Conservation (phyloP, 2,797 vertebrate genomes). For the Linurgus olivaceus region DNA sequence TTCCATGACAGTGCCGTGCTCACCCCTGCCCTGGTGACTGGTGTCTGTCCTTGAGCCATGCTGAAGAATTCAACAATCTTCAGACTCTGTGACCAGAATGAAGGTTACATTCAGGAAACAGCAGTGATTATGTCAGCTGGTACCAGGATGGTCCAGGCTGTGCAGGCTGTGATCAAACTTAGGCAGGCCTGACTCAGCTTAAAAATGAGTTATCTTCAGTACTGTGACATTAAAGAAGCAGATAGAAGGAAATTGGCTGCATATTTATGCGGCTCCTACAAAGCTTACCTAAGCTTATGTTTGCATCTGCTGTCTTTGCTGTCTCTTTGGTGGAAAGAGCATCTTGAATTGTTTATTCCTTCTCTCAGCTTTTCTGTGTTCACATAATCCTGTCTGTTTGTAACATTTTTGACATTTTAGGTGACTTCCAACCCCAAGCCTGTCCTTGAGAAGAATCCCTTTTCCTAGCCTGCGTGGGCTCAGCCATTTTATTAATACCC, state of each 20-base stretch:
- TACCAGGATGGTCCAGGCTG: neutral
- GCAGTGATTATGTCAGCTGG: neutral
- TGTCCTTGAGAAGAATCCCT: slow-evolving; percentile 35
- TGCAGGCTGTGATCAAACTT: neutral
- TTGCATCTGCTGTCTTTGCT: slow-evolving; percentile 56
- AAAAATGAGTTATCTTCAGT: slow-evolving; percentile 17
- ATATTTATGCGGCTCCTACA: slow-evolving; percentile 37
- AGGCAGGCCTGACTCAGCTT: slow-evolving; percentile 39
- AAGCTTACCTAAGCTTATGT: slow-evolving; percentile 66
- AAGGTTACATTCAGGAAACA: neutral
- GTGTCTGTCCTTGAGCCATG: neutral
- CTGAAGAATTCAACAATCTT: neutral
- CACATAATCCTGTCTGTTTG: neutral
- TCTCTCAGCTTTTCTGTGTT: slow-evolving; percentile 61
- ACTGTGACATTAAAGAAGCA: neutral
- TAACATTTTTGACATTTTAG: slow-evolving; percentile 40
- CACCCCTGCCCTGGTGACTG: neutral
- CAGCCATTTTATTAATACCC: neutral
- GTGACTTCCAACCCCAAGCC: slow-evolving; percentile 21
- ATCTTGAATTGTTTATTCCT: slow-evolving; percentile 60
- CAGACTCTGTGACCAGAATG: neutral
- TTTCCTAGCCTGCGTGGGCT: neutral
- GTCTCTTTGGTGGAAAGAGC: slow-evolving; percentile 37
- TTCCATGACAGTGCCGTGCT: neutral
- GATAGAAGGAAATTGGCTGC: slow-evolving; percentile 27